These are phyloP conservation scores for Cephus runcator DNA, from an alignment of 2,888 invertebrate species.

Conservation along the genomic window DNA sequence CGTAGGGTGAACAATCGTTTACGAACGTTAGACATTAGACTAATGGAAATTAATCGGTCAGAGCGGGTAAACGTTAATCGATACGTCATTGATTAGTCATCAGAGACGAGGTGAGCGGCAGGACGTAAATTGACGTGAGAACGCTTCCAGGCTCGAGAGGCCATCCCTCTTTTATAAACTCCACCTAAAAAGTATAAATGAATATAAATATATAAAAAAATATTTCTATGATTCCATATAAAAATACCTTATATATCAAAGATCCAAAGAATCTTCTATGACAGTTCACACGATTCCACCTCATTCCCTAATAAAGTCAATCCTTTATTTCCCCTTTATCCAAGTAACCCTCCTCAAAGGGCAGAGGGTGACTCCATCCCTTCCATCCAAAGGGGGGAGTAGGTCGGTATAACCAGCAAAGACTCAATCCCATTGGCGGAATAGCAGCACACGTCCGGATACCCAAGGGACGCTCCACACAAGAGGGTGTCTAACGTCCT, in stretches of 20 bases:
- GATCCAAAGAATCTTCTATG: background rate
- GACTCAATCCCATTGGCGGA: constrained; percentile 23
- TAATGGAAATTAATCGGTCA: constrained; percentile 17
- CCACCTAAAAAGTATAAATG: background rate
- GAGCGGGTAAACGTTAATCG: constrained; percentile 3
- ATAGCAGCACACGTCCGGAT: constrained; percentile 26
- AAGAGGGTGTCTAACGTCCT: constrained; percentile 3
- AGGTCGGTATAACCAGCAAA: constrained; percentile 6
- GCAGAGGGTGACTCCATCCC: background rate
- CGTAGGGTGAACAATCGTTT: background rate
- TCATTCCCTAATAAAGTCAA: constrained; percentile 22
- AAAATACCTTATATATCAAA: background rate
- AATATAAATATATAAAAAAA: background rate
- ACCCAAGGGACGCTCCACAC: constrained; percentile 21
- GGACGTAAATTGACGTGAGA: constrained; percentile 13
- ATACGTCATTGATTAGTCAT: constrained; percentile 13
- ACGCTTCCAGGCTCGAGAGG: background rate
- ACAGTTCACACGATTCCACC: background rate
- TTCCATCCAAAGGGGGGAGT: background rate
- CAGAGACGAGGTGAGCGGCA: background rate
- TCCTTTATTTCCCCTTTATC: constrained; percentile 7
- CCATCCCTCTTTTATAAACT: background rate
- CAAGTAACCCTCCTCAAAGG: background rate
- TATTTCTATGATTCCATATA: background rate
- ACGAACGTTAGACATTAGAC: background rate